Base-by-base conservation (phyloP, 2,888 invertebrate genomes). In the Trachelus troglodyta region DNA sequence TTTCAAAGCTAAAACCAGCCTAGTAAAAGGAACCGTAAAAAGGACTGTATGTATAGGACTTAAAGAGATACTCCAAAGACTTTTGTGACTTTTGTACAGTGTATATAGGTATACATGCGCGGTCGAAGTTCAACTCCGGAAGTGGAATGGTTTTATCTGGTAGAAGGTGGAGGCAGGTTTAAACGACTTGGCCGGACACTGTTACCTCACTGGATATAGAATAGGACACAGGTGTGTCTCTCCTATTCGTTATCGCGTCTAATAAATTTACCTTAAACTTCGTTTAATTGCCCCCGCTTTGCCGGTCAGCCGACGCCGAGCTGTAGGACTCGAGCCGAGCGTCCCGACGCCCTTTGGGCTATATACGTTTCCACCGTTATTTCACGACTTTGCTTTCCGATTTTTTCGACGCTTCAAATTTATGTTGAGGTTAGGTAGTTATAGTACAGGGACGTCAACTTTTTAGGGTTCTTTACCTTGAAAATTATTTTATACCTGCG, bases 191-290 rank as follows among this genome's bases (percentile, higher is more conserved):
- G 71, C 33, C 71, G 71, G 71, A 71, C 71, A 71, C 69, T 69
- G 1, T 33, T 4, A 15, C 40, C 40, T 40, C 15, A 40, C 23
- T 56, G 56, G 23, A 56, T 56, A 56, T 23, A 9, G 56, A 56
- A 56, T 23, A 85, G 82, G 83, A 86, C 87, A 89, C 87, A 86
- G 85, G 84, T 85, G 85, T 83, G 85, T 86, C 75, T 86, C 86
- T 86, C 86, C 87, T 87, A 56, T 88, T 88, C 88, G 89, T 90
- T 89, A 89, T 86, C 81, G 86, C 82, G 84, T 84, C 84, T 88
- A 88, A 89, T 90, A 89, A 89, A 90, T 89, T 89, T 87, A 81
- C 34, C 69, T 74, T 73, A 78, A 77, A 76, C 75, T 78, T 76
- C 78, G 76, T 78, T 78, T 78, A 78, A 78, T 78, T 78, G 78